Conservation (phyloP, 2,888 invertebrate species). For the Ormia ochracea region DNA sequence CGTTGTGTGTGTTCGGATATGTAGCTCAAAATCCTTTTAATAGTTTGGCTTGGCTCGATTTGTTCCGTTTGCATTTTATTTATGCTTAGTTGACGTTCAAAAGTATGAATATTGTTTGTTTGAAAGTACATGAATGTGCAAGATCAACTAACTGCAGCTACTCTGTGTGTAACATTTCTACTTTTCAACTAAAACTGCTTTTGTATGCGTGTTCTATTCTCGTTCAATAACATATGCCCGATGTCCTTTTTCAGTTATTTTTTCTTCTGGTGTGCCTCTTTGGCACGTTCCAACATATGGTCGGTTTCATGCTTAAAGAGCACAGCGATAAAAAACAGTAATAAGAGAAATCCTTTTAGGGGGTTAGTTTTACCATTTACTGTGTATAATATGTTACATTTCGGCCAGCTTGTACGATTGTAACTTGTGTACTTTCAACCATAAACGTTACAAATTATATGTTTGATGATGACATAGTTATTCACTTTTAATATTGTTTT, state of each 20-base stretch:
- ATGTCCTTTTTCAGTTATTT: conserved; percentile 43
- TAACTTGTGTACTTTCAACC: conserved; percentile 68
- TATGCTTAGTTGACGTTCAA: conserved; percentile 44
- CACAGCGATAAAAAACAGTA: not conserved
- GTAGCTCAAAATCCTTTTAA: not conserved
- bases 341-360: conserved; percentile 11
- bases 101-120: too few relatives aligned
- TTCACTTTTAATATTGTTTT: conserved; percentile 28
- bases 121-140: too few relatives aligned
- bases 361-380: conserved; percentile 27
- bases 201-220: not conserved
- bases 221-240: conserved; percentile 52
- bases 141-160: not conserved
- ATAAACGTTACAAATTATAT: conserved; percentile 76
- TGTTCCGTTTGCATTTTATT: conserved; percentile 50
- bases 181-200: not conserved
- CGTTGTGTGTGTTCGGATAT: not conserved
- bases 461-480: conserved; percentile 24
- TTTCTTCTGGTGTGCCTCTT: conserved; percentile 4
- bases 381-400: conserved; percentile 7
- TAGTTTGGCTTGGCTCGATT: conserved; percentile 28
- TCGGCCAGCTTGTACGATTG: not conserved
- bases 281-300: conserved; percentile 52
- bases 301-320: conserved; percentile 38
- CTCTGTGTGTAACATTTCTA: conserved; percentile 21